phyloP scores from a whole-genome alignment of 2,888 invertebrate genomes.

The Thera britannica region DNA sequence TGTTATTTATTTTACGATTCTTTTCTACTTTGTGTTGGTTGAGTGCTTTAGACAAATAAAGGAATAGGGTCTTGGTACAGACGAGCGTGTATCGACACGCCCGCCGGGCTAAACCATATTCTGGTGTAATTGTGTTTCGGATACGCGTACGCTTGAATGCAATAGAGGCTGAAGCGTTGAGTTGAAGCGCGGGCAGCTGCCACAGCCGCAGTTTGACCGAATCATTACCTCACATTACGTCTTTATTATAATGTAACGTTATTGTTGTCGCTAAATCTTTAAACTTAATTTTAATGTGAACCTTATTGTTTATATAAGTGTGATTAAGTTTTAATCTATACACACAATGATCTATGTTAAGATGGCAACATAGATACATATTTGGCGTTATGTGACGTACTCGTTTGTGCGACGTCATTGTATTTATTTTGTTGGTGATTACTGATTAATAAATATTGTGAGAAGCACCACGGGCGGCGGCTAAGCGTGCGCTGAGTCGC shows the following conservation, averaged over 20 bases:
- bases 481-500: slow-evolving; percentile 56
- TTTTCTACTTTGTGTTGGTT: slow-evolving; percentile 2
- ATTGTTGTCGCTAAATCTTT: slow-evolving; percentile 78
- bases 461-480: slow-evolving; percentile 71
- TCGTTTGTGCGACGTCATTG: slow-evolving; percentile 66
- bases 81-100: not conserved
- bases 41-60: not conserved
- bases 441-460: slow-evolving; percentile 80
- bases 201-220: slow-evolving; percentile 68
- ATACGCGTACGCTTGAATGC: not conserved
- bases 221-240: slow-evolving; percentile 79
- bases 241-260: slow-evolving; percentile 71
- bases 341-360: slow-evolving; percentile 72
- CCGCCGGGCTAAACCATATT: not conserved
- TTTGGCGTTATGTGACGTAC: slow-evolving; percentile 56
- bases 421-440: slow-evolving; percentile 78
- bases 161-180: slow-evolving; percentile 6
- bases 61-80: not conserved
- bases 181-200: slow-evolving; percentile 29
- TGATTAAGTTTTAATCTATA: slow-evolving; percentile 62
- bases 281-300: slow-evolving; percentile 72
- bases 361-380: slow-evolving; percentile 74
- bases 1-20: slow-evolving; percentile 40
- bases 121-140: not conserved
- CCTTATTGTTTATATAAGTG: slow-evolving; percentile 67